Evolutionary conservation across 92 coral and sea anemone species (phyloP).

Genomic region (Virgularia gustaviana): DNA sequence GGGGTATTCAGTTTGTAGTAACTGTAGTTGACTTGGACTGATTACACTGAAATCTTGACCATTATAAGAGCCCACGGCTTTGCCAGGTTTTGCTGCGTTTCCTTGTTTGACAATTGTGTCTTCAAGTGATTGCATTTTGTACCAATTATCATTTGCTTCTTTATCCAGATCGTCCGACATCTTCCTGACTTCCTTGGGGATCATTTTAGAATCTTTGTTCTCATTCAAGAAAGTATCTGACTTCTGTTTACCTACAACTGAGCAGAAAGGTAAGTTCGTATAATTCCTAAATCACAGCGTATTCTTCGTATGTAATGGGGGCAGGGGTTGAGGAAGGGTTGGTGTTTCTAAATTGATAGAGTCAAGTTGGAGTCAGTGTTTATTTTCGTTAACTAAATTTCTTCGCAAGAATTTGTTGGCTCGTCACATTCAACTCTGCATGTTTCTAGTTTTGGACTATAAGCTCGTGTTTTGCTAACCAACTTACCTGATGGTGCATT

Average conservation of each 20-base stretch:
- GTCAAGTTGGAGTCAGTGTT: too few species aligned
- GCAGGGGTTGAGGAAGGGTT: too few species aligned
- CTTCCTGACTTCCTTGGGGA: background rate
- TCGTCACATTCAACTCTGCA: too few species aligned
- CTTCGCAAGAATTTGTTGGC: too few species aligned
- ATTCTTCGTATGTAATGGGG: too few species aligned
- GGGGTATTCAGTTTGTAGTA: conserved; percentile 85
- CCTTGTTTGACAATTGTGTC: conserved; percentile 47
- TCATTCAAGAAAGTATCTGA: background rate
- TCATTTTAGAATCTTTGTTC: background rate
- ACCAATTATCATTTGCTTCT: conserved; percentile 25
- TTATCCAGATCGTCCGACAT: conserved; percentile 17
- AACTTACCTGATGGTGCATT: too few species aligned
- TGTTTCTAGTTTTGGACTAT: too few species aligned
- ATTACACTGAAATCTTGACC: conserved; percentile 76
- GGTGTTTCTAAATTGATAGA: too few species aligned
- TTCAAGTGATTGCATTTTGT: conserved; percentile 39
- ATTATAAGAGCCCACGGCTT: conserved; percentile 47
- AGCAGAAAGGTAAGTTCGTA: too few species aligned
- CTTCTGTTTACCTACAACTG: conserved; percentile 1
- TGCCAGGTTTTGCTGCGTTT: conserved; percentile 54
- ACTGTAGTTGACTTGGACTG: conserved; percentile 71
- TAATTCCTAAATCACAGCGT: too few species aligned
- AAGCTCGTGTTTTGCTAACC: too few species aligned
- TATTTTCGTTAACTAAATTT: too few species aligned